phyloP scores from a whole-genome alignment of 2,888 invertebrate species.

The Thyatira batis region DNA sequence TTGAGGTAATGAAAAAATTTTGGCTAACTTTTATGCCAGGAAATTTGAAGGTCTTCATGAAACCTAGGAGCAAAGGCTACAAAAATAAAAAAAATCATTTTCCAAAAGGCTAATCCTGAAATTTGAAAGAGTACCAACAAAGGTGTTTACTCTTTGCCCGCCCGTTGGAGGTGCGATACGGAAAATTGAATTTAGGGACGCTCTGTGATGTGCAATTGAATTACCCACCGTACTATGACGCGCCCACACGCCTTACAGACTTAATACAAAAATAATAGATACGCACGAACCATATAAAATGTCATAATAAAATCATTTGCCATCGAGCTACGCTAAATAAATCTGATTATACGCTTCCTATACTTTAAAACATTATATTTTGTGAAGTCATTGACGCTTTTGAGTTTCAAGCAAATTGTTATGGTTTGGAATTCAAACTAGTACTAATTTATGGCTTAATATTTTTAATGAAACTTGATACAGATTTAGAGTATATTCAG shows the following conservation, averaged over 20 bases:
- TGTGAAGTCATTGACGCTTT: neutral
- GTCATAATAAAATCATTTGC: neutral
- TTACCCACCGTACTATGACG: constrained; percentile 14
- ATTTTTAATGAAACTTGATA: too few species aligned
- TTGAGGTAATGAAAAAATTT: too few species aligned
- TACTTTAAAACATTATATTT: neutral
- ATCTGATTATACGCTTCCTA: neutral
- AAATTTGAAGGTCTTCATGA: too few species aligned
- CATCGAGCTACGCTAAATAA: neutral
- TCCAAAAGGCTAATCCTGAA: too few species aligned
- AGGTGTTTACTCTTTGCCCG: neutral
- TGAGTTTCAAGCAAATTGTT: too few species aligned
- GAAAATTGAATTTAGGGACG: constrained; percentile 35
- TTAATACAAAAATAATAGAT: constrained; percentile 21
- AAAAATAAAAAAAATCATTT: too few species aligned
- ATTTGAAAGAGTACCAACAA: neutral
- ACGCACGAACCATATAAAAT: constrained; percentile 13
- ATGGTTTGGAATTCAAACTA: too few species aligned
- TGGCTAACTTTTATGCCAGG: too few species aligned
- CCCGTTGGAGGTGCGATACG: constrained; percentile 26
- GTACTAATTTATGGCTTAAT: too few species aligned
- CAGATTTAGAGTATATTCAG: too few species aligned
- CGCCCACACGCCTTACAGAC: constrained; percentile 13
- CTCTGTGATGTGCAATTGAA: constrained; percentile 33
- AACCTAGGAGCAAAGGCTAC: too few species aligned